These are phyloP conservation scores for Ifrita kowaldi DNA, from an alignment of 2,113 vertebrate genomes.

Conservation along the genomic window DNA sequence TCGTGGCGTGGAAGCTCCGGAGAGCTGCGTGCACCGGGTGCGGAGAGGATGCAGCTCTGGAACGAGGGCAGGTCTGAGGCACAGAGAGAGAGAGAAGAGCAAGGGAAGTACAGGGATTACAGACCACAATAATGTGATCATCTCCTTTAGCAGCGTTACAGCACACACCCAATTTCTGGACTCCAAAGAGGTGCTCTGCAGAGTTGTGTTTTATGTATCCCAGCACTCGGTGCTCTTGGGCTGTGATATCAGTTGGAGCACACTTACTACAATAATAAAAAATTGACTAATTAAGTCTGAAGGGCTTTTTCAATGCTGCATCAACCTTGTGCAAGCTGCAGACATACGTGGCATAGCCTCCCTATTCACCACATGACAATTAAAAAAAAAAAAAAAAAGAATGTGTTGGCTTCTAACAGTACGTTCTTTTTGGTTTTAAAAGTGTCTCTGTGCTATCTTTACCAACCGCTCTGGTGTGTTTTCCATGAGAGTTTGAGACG, in stretches of 20 bases:
- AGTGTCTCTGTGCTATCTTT: neutral
- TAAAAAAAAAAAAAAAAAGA: neutral
- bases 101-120: too few species aligned
- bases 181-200: neutral
- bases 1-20: fast-evolving
- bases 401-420: neutral
- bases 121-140: fast-evolving
- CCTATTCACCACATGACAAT: neutral
- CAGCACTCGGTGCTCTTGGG: neutral
- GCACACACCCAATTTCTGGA: fast-evolving
- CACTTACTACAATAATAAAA: neutral
- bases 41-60: fast-evolving
- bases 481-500: neutral
- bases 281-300: neutral
- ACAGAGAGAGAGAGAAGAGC: fast-evolving
- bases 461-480: neutral
- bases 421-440: neutral
- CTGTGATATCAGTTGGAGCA: neutral
- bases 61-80: fast-evolving
- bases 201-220: neutral
- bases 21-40: fast-evolving
- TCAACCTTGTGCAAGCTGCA: neutral
- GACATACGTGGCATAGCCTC: neutral
- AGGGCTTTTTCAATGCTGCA: neutral
- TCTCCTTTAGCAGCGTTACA: fast-evolving